phyloP scores from a whole-genome alignment of 2,797 vertebrate species.

The Telmatherina bonti region DNA sequence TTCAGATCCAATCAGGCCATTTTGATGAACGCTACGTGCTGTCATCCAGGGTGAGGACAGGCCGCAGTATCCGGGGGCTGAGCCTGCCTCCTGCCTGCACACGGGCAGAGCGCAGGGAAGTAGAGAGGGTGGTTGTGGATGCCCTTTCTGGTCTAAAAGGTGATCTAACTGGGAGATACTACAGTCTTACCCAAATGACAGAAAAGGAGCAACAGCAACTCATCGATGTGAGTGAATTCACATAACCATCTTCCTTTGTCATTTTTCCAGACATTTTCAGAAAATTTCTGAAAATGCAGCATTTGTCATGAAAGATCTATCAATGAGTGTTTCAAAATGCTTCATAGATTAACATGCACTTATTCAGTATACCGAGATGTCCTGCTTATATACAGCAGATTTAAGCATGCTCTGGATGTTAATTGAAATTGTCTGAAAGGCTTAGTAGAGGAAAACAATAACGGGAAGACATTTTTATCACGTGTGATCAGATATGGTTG shows the following conservation, averaged over 20 bases:
- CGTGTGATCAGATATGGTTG: neutral
- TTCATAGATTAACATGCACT: neutral
- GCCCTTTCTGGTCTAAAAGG: constrained; percentile 89
- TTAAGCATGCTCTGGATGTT: neutral
- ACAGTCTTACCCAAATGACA: constrained; percentile 91
- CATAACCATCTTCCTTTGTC: neutral
- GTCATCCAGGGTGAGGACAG: constrained; percentile 94
- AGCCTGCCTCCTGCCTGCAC: constrained; percentile 95
- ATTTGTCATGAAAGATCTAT: neutral
- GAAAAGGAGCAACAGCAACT: constrained; percentile 95
- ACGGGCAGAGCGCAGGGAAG: constrained; percentile 93
- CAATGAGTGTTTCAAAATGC: neutral
- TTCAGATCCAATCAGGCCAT: constrained; percentile 88
- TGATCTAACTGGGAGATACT: constrained; percentile 91
- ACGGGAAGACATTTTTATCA: neutral
- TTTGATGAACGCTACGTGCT: constrained; percentile 96
- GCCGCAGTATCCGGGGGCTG: constrained; percentile 96
- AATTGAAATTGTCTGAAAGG: neutral
- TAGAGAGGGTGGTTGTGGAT: constrained; percentile 91
- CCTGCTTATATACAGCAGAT: neutral
- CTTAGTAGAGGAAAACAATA: neutral
- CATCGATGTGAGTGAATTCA: constrained; percentile 88
- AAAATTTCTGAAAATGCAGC: neutral
- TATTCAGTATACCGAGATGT: neutral
- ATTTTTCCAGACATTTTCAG: neutral